Conservation (phyloP, 2,888 invertebrate species). For the Platerodrilus igneus region DNA sequence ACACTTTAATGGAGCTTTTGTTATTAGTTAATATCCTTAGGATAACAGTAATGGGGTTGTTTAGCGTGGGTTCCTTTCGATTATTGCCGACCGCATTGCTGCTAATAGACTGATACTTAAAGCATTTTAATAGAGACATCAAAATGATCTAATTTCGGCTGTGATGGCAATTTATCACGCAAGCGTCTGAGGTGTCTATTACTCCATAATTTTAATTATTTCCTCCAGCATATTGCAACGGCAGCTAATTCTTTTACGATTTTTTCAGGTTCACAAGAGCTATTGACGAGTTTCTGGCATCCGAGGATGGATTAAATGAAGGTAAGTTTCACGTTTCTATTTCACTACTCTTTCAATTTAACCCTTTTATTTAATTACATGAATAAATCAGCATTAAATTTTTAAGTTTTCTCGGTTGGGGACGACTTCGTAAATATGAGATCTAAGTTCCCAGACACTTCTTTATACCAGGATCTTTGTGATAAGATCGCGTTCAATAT, state of each 20-base stretch:
- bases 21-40: slow-evolving; percentile 26
- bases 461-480: slow-evolving; percentile 30
- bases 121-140: slow-evolving; percentile 24
- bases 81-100: slow-evolving; percentile 22
- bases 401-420: slow-evolving; percentile 7
- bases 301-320: slow-evolving; percentile 32
- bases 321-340: slow-evolving; percentile 39
- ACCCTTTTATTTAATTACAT: slow-evolving; percentile 14
- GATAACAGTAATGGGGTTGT: slow-evolving; percentile 25
- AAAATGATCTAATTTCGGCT: slow-evolving; percentile 22
- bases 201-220: slow-evolving; percentile 13
- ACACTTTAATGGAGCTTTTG: slow-evolving; percentile 27
- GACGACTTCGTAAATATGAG: slow-evolving; percentile 4
- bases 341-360: slow-evolving; percentile 1
- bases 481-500: slow-evolving; percentile 42
- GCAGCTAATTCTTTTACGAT: slow-evolving; percentile 18
- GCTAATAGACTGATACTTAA: slow-evolving; percentile 17
- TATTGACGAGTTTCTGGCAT: slow-evolving; percentile 41
- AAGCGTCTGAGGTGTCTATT: no score
- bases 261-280: slow-evolving; percentile 48
- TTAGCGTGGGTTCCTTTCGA: slow-evolving; percentile 27
- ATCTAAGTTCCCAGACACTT: slow-evolving; percentile 15
- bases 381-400: slow-evolving; percentile 20
- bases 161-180: slow-evolving; percentile 11
- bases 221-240: slow-evolving; percentile 1